Evolutionary conservation across 1,140 invertebrate genomes (phyloP), one percentile per base, ranked within the genome.

Genomic region (Drosophila kikkawai): DNA sequence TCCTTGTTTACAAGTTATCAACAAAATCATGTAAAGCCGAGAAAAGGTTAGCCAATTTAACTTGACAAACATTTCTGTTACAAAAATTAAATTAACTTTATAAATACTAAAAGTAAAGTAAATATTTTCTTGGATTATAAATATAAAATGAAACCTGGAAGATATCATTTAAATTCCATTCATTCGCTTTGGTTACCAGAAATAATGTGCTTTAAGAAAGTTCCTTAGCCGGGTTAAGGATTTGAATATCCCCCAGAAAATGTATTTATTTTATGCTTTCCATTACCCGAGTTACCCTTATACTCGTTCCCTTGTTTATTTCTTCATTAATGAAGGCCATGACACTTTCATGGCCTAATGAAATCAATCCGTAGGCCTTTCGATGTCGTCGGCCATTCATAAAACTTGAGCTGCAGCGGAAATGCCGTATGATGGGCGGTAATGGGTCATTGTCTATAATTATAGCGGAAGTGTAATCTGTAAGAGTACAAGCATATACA

Each of bases 381-480:
- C 45, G 41, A 29, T 34, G 45, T 0, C 58, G 51, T 22, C 42
- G 13, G 41, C 67, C 78, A 88, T 87, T 87, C 84, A 88, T 88
- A 88, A 88, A 79, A 64, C 45, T 44, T 57, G 51, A 81, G 58
- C 58, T 59, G 19, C 39, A 74, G 17, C 84, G 83, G 81, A 88
- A 90, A 79, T 90, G 50, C 48, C 42, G 19, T 48, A 79, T 69
- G 60, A 70, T 67, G 68, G n/a, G 37, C 36, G 47, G 48, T 69
- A 65, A 88, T 88, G 74, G 85, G 70, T 88, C 85, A 88, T 88
- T 75, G 74, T 84, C 73, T 88, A 88, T 87, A 80, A 87, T 84
- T 87, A 88, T 83, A 75, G 50, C 29, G 50, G 66, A 67, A 58
- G 53, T 53, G 51, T 56, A 50, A 36, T 45, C 19, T 34, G 19